Evolutionary conservation across 2,113 vertebrate species (phyloP).

Genomic region (Notiomystis cincta): DNA sequence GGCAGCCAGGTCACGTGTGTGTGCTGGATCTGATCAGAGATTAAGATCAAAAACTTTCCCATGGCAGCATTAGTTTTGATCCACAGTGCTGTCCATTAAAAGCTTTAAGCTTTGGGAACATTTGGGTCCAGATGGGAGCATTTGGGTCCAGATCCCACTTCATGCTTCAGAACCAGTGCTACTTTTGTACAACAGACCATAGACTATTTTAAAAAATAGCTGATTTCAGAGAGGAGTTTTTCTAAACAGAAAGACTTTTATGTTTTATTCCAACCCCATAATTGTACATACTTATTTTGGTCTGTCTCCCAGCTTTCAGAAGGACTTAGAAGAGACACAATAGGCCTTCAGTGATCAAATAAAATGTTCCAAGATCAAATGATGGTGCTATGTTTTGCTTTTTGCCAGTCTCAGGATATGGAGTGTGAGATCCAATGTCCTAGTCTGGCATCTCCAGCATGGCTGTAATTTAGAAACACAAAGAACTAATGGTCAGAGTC

Average conservation of each 20-base stretch:
- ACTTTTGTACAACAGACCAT: neutral
- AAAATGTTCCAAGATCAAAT: neutral
- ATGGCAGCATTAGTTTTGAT: neutral
- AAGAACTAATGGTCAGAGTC: neutral
- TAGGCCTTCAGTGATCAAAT: neutral
- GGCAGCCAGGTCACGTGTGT: accelerated
- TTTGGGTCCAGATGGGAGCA: neutral
- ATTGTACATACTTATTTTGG: neutral
- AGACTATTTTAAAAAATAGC: neutral
- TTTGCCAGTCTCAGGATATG: neutral
- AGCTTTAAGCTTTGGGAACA: neutral
- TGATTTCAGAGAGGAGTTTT: neutral
- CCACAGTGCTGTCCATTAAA: neutral
- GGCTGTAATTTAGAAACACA: neutral
- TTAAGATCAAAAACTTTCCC: neutral
- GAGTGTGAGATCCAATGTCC: neutral
- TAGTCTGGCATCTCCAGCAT: neutral
- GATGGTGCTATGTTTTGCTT: neutral
- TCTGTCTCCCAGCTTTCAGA: neutral
- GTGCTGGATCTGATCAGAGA: neutral
- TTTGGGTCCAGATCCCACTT: neutral
- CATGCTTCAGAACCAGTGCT: neutral
- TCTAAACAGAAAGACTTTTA: neutral
- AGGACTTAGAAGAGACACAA: neutral
- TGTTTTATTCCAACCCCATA: neutral